Base-by-base conservation (phyloP, 2,888 invertebrate genomes). In the Thymelicus sylvestris region DNA sequence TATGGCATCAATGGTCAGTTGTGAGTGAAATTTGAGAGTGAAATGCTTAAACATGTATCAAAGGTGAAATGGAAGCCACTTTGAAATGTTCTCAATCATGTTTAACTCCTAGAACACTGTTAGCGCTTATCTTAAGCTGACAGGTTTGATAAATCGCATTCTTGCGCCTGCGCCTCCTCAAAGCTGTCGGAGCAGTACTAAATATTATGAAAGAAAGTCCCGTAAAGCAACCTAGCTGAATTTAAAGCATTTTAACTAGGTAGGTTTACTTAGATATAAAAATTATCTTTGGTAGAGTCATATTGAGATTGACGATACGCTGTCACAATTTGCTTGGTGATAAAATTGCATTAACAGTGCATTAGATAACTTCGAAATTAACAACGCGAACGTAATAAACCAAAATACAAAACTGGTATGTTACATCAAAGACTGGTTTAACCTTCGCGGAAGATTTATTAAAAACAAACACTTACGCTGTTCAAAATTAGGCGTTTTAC, bases 381-480 rank as follows among this genome's bases (percentile, higher is more conserved):
- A 31, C 31, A 31, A 31, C 31, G 31, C 31, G 31, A 31, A 75
- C 74, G 74, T 75, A 76, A 79, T 75, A 77, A 76, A 78, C 73
- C 76, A 76, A 73, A 74, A 78, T 76, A 80, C 81, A 78, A 82
- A 83, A 82, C 75, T 80, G 77, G 77, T 77, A 81, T 83, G 80
- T 68, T 76, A 81, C 81, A 88, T 89, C 86, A 89, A 87, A 88
- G 85, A 76, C 75, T 73, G 67, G 70, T 60, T 73, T 79, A 84
- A 82, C 84, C 86, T 90, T 91, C 89, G 84, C 83, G 87, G 86
- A 86, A 87, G 88, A 90, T 88, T 89, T 85, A 90, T 86, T 85
- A 86, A 89, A 90, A 88, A 91, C 83, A 90, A 89, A 89, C 89
- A 88, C 82, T 84, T 74, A 75, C 75, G 75, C 74, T 78, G 79